Conservation (phyloP, 2,797 vertebrate genomes). For the Prionace glauca region DNA sequence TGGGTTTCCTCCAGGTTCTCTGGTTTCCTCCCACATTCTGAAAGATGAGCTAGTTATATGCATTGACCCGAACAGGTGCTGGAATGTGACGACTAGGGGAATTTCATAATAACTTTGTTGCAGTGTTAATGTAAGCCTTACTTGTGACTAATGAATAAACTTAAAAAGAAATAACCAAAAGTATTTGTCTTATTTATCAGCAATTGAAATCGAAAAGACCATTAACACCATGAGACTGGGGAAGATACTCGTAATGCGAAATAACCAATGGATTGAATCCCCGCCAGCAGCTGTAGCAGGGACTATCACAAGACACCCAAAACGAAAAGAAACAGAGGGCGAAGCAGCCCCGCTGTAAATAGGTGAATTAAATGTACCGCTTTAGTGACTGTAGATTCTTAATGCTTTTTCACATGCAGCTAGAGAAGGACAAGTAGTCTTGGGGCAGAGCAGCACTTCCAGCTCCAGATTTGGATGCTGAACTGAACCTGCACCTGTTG, state of each 20-base stretch:
- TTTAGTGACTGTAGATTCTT: background rate
- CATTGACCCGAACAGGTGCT: too few species aligned
- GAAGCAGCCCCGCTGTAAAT: background rate
- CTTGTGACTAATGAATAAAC: too few species aligned
- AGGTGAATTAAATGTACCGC: too few species aligned
- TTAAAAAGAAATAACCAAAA: background rate
- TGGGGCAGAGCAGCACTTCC: background rate
- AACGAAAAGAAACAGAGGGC: background rate
- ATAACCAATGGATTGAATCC: background rate
- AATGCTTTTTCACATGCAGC: background rate
- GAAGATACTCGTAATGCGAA: background rate
- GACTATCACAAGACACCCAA: constrained; percentile 2
- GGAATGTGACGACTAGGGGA: too few species aligned
- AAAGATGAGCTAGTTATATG: too few species aligned
- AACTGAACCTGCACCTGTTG: background rate
- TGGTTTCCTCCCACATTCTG: too few species aligned
- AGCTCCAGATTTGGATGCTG: background rate
- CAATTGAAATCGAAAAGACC: background rate
- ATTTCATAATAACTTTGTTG: too few species aligned
- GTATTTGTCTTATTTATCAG: background rate
- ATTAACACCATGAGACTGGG: background rate
- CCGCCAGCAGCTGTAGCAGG: background rate
- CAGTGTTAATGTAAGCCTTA: too few species aligned
- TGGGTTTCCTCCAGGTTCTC: too few species aligned
- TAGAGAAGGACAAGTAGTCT: background rate